Evolutionary conservation across 2,888 invertebrate species (phyloP), one percentile per base, ranked within the genome.

Genomic region (Slavum lentiscoides): DNA sequence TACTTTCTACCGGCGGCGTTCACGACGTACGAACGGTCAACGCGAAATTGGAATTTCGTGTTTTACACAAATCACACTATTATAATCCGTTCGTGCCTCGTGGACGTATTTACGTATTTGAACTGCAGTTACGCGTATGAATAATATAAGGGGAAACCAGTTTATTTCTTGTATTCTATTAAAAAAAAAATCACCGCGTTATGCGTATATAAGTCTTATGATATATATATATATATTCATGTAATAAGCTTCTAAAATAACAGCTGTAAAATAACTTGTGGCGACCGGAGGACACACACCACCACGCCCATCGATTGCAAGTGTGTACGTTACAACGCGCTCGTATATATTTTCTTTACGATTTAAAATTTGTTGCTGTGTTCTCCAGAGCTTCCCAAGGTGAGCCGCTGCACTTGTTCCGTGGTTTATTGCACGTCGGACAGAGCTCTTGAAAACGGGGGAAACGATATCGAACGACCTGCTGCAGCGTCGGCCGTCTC

Each of bases 31-130:
- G 23, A 58, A 74, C 66, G 58, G 58, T 58, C 66, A 58, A 67
- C 77, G 69, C 21, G n/a, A 70, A 80, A 70, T 64, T 39, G 70
- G 62, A 80, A 80, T 72, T 77, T 80, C 77, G 39, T 64, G 77
- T 80, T 80, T n/a, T 70, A 70, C 62, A 62, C 62, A 17, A 9
- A 49, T 62, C 39, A 15, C 70, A 70, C 70, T 80, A 64, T 30
- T 30, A 30, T 30, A 30, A 23, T 43, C 23, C 62, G 30, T 64
- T 39, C 62, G n/a, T n/a, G n/a, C n/a, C n/a, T n/a, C n/a, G 23
- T 69, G 64, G 49, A 37, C 37, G 30, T 69, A 69, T 80, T 62
- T 62, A 23, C 23, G 59, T 43, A 66, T 67, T 69, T 58, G 19
- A 11, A 61, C 15, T 59, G 61, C 43, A 43, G 53, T 43, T 43